A percentile compares a stretch with the other conserved stretches of the same genome.
Conservation (phyloP, 2,888 invertebrate genomes). For the Mechanitis mazaeus region DNA sequence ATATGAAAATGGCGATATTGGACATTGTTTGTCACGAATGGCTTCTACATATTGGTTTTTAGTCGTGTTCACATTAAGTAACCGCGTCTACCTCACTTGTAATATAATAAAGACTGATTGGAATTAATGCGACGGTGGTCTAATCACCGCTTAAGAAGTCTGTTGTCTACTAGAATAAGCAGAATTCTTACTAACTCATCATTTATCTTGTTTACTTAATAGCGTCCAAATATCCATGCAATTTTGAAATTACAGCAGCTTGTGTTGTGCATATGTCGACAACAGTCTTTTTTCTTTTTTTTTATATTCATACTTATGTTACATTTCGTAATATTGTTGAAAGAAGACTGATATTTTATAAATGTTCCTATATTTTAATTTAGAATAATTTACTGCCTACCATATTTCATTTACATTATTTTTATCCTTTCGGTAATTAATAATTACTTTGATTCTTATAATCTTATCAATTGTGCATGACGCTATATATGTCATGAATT, state of each 20-base stretch:
- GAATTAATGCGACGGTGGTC: conserved; percentile 64
- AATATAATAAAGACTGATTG: conserved; percentile 68
- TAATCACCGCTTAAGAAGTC: conserved; percentile 68
- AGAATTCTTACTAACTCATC: conserved; percentile 31
- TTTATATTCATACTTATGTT: conserved; percentile 55
- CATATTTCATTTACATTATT: conserved; percentile 67
- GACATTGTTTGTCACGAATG: conserved; percentile 16
- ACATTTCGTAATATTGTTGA: conserved; percentile 67
- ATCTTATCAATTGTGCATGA: conserved; percentile 73
- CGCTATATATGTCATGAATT: conserved; percentile 74
- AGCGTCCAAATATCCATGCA: conserved; percentile 33
- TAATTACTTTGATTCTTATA: conserved; percentile 68
- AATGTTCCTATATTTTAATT: conserved; percentile 76
- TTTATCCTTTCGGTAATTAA: conserved; percentile 61
- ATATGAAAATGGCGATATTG: neutral
- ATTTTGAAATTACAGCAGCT: conserved; percentile 27
- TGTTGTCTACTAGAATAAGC: conserved; percentile 62
- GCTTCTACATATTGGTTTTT: conserved; percentile 29
- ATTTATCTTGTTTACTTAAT: conserved; percentile 29
- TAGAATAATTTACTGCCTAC: conserved; percentile 73
- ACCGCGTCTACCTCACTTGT: conserved; percentile 67
- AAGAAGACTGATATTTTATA: conserved; percentile 72
- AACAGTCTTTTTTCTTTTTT: conserved; percentile 59
- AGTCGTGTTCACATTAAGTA: conserved; percentile 53
- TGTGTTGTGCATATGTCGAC: conserved; percentile 49